Evolutionary conservation across 2,888 invertebrate genomes (phyloP).

Genomic region (Tipula helvola): DNA sequence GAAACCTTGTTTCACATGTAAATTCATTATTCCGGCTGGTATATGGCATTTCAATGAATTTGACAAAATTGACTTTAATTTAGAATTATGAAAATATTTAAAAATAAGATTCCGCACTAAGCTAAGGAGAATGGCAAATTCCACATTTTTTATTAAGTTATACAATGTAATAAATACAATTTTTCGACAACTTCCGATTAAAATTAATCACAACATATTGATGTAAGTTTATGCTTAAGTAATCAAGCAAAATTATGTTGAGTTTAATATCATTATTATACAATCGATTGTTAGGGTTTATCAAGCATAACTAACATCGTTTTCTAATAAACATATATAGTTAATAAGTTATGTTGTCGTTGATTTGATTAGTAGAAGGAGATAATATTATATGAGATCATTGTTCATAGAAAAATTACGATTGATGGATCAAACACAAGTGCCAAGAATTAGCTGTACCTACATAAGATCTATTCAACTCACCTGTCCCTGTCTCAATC

Average conservation of each 20-base stretch:
- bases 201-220: too few species aligned
- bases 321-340: not conserved
- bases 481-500: conserved; percentile 84
- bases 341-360: not conserved
- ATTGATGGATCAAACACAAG: not conserved
- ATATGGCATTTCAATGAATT: too few species aligned
- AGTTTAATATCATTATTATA: not conserved
- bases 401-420: not conserved
- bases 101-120: too few species aligned
- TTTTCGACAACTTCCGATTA: not conserved
- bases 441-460: too few species aligned
- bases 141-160: too few species aligned
- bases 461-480: not conserved
- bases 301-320: not conserved
- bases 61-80: too few species aligned
- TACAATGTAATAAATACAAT: not conserved
- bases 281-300: not conserved
- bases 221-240: not conserved
- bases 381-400: not conserved
- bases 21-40: too few species aligned
- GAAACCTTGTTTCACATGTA: too few species aligned
- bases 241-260: not conserved
- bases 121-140: too few species aligned
- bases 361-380: not conserved
- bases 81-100: too few species aligned